phyloP scores from a whole-genome alignment of 2,888 invertebrate genomes.

The Dicroscelio sp. region DNA sequence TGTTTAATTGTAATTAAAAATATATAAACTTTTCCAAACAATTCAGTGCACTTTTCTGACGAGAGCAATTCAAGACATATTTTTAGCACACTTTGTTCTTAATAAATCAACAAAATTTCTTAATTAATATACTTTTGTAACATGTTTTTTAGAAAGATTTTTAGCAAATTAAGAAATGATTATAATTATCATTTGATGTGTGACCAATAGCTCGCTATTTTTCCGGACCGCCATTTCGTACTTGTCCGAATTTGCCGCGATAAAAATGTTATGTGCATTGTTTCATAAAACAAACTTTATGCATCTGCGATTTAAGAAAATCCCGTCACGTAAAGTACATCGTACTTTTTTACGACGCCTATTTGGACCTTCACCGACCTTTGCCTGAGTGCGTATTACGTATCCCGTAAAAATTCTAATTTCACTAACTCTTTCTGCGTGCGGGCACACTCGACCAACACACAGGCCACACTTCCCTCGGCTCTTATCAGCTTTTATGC shows the following conservation, averaged over 20 bases:
- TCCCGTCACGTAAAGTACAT: conserved; percentile 84
- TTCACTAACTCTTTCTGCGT: conserved; percentile 85
- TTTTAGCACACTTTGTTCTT: no score
- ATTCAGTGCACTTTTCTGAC: no score
- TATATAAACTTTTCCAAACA: no score
- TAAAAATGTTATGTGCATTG: background rate
- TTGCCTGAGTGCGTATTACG: conserved; percentile 72
- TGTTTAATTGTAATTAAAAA: background rate
- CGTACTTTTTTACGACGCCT: conserved; percentile 81
- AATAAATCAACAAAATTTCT: no score
- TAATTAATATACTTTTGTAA: no score
- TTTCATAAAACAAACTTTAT: conserved; percentile 72
- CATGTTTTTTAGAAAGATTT: no score
- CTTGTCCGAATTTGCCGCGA: no score
- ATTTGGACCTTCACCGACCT: conserved; percentile 71
- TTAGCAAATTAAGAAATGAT: no score
- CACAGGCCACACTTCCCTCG: conserved; percentile 86
- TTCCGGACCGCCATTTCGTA: no score
- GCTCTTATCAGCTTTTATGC: conserved; percentile 90
- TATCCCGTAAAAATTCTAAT: conserved; percentile 90
- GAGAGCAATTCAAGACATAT: no score
- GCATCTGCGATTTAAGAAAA: conserved; percentile 80
- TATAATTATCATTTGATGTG: no score
- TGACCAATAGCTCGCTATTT: no score
- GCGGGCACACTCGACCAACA: conserved; percentile 57